Conservation (phyloP, 2,888 invertebrate genomes). For the Agonum fuliginosum region DNA sequence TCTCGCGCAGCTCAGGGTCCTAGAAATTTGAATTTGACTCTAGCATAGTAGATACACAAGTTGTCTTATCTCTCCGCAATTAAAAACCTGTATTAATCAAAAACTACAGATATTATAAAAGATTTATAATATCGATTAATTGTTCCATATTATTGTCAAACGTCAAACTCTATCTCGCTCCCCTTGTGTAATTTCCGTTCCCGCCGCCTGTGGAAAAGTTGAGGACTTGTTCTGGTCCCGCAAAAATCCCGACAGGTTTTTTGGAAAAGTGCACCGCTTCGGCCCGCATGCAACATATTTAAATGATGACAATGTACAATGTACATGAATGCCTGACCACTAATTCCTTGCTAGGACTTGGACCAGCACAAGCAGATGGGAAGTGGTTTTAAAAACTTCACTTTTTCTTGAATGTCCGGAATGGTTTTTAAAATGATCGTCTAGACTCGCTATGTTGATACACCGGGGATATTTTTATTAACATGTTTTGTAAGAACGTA, state of each 20-base stretch:
- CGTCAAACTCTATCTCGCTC: no score
- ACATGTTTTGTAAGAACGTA: not conserved
- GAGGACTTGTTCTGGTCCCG: not conserved
- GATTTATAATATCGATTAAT: no score
- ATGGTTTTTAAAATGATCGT: not conserved
- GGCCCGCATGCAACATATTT: not conserved
- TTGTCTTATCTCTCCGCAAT: no score
- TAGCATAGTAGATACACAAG: no score
- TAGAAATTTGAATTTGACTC: no score
- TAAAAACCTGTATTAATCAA: no score
- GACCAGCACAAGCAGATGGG: not conserved
- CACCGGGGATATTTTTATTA: not conserved
- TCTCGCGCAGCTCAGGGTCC: no score
- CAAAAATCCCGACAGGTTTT: not conserved
- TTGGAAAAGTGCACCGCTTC: not conserved
- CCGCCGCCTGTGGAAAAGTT: not conserved
- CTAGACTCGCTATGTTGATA: conserved; percentile 4
- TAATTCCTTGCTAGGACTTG: conserved; percentile 5
- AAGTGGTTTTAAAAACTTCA: conserved; percentile 3
- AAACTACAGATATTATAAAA: no score
- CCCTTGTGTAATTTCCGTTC: no score
- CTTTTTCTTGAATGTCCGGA: conserved; percentile 18
- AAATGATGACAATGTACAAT: not conserved
- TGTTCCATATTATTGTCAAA: no score
- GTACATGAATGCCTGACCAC: conserved; percentile 7